Conservation (phyloP, 1,140 invertebrate genomes). For the Diorhabda sublineata region DNA sequence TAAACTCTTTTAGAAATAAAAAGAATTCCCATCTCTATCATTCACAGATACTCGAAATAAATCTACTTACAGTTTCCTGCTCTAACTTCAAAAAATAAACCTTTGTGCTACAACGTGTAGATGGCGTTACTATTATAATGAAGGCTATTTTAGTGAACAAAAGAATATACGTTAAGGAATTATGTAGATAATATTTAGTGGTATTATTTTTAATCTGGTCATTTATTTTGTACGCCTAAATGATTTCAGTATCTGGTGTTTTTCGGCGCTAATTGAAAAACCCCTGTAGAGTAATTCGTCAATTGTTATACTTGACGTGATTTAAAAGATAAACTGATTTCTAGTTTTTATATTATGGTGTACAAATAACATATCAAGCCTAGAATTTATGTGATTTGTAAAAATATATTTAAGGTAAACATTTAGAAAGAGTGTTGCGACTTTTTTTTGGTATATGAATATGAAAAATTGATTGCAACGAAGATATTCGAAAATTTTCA, state of each 20-base stretch:
- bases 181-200: background rate
- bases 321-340: background rate
- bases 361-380: conserved; percentile 12
- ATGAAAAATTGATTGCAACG: no score
- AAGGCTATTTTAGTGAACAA: no score
- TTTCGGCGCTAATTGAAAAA: background rate
- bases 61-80: no score
- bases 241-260: background rate
- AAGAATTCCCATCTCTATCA: no score
- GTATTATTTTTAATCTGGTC: no score
- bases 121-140: no score
- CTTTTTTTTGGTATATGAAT: no score
- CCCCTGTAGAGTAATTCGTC: background rate
- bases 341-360: conserved; percentile 8
- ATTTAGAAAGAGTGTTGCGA: background rate
- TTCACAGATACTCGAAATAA: no score
- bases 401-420: background rate
- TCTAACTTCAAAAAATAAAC: no score
- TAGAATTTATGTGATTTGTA: conserved; percentile 8
- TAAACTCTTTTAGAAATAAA: no score
- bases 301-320: background rate
- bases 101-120: no score
- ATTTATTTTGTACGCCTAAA: background rate
- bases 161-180: background rate
- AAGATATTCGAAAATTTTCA: no score